Base-by-base conservation (phyloP, 2,888 invertebrate species). In the Polylopha cassiicola region DNA sequence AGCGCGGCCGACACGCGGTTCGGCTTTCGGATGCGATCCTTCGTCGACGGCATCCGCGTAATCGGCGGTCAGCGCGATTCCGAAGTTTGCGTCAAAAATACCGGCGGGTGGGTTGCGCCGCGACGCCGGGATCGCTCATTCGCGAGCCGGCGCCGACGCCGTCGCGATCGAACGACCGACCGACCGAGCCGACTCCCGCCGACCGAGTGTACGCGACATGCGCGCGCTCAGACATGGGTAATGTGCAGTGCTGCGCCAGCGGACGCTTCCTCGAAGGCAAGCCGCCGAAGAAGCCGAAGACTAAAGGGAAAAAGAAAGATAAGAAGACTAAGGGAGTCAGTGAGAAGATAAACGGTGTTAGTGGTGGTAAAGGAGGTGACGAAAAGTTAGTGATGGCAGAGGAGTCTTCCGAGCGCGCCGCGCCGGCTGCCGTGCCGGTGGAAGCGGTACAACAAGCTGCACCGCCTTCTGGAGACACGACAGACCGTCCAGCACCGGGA, bases 11-110 rank as follows among this genome's bases (percentile, higher is more conserved):
- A 68, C 63, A 66, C 72, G 73, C 75, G 66, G 65, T 68, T 76
- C 68, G 80, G 82, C 85, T 85, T 84, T 85, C 84, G 85, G 84
- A 80, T 79, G 80, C 80, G 81, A 85, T 82, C 82, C 84, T 80
- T 75, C 75, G 79, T 67, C 76, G 74, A 73, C 76, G 75, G 71
- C 73, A 82, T 85, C 79, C 84, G 84, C 80, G 81, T 84, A 78
- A 79, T 78, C 77, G 76, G 80, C 65, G 80, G 78, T 78, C 75
- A 79, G 73, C 66, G 76, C 63, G 67, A 72, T 68, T 74, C 69
- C 64, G 63, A 73, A 75, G 65, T 75, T 60, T 67, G 59, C 68
- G 75, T 74, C 75, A 61, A 79, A 80, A 81, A 79, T 77, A 78
- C 65, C 73, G 72, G 64, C 72, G 72, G 75, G 78, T 73, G 78